Base-by-base conservation (phyloP, 1,140 invertebrate genomes). In the Vanessa tameamea region DNA sequence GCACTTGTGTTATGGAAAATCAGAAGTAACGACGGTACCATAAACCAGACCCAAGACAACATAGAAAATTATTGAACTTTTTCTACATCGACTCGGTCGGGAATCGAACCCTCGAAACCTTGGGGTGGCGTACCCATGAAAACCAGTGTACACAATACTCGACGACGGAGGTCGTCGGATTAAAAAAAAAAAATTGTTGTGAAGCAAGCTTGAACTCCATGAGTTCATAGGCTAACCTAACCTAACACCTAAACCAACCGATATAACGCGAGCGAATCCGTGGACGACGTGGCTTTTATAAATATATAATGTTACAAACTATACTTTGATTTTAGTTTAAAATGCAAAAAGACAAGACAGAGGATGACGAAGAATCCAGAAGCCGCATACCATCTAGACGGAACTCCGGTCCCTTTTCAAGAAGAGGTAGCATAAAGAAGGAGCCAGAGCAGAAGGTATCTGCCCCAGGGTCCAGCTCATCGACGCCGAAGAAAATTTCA, bases 341-440 rank as follows among this genome's bases (percentile, higher is more conserved):
- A 50, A 81, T 78, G 72, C 69, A 76, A 13, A 75, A 75, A 48
- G 72, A 77, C 31, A 59, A 63, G 20, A 50, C 23, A 7, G 78
- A 85, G 3, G 82, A 86, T 51, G 76, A 82, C 11, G 81, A 84
- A 43, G 73, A 76, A 11, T 47, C 71, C 0, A 78, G 76, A 63
- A 81, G 78, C 31, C 75, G 84, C 0, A 76, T 86, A 4, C 67
- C 75, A 26, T 90, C 88, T 15, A 72, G 88, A 37, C 78, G 88
- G 53, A 86, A 82, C 78, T 88, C 87, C 3, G 82, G 67, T 0
- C 77, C 78, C 1, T 75, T 80, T 15, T 86, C 86, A 3, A 77
- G 87, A 51, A 71, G 85, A 51, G 83, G 80, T 37, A 87, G 88
- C 57, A 23, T 84, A 1, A 80, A 85, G 66, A 84, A 82, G 55